These are phyloP conservation scores for Mus pahari DNA, from an alignment of 2,113 vertebrate genomes.

Conservation along the genomic window DNA sequence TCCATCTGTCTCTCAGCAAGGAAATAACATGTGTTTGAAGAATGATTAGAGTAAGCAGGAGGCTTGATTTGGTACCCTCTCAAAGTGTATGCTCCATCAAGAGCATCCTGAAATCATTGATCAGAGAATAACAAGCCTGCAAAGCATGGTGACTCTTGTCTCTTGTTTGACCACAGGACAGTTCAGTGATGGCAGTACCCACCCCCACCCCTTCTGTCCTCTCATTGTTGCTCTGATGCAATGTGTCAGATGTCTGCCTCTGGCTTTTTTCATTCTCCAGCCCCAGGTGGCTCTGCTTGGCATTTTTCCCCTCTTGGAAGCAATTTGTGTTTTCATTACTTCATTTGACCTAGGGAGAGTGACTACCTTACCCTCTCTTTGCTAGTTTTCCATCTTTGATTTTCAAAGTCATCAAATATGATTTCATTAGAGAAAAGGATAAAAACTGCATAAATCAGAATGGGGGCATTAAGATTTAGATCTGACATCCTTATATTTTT, in stretches of 20 bases:
- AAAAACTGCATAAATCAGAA: background rate
- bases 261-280: background rate
- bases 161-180: background rate
- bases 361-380: background rate
- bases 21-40: background rate
- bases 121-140: conserved; percentile 9
- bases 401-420: background rate
- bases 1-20: conserved; percentile 1
- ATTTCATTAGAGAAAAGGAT: conserved; percentile 12
- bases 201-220: background rate
- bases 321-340: conserved; percentile 17
- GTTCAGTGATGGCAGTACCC: background rate
- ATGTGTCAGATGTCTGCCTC: background rate
- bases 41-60: background rate
- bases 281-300: background rate
- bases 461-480: background rate
- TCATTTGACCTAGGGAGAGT: background rate
- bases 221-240: background rate
- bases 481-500: background rate
- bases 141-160: background rate
- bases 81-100: background rate
- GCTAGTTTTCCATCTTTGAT: background rate
- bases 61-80: background rate
- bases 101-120: background rate
- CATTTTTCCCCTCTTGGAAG: background rate